phyloP scores from a whole-genome alignment of 2,888 invertebrate species.

The Drosophila acutilabella region DNA sequence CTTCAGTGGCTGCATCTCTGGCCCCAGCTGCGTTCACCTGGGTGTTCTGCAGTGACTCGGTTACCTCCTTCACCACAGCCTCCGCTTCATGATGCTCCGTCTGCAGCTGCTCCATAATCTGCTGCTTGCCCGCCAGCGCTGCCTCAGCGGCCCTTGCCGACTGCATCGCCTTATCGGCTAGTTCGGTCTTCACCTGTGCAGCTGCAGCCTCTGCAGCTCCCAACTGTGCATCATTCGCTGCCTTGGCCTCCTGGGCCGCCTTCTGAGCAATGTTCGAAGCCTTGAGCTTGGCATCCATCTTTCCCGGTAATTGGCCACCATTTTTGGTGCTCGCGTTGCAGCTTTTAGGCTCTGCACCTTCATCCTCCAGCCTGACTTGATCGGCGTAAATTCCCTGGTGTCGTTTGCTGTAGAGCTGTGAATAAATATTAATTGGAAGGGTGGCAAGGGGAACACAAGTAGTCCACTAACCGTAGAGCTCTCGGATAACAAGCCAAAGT shows the following conservation, averaged over 20 bases:
- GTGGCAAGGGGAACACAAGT: accelerated
- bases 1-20: constrained; percentile 87
- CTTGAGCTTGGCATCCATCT: constrained; percentile 83
- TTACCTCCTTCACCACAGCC: constrained; percentile 88
- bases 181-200: constrained; percentile 89
- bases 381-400: constrained; percentile 14
- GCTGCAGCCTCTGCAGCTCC: constrained; percentile 90
- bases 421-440: background rate
- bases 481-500: constrained; percentile 20
- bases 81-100: constrained; percentile 89
- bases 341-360: background rate
- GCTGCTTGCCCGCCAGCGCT: constrained; percentile 89
- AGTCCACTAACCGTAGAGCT: constrained; percentile 33
- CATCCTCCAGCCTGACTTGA: constrained; percentile 23
- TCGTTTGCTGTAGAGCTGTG: constrained; percentile 42
- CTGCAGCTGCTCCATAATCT: constrained; percentile 89
- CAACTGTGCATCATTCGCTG: constrained; percentile 90
- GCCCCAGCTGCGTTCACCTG: constrained; percentile 88
- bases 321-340: background rate
- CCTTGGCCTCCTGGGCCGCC: constrained; percentile 90
- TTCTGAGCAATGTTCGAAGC: constrained; percentile 90
- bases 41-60: constrained; percentile 87
- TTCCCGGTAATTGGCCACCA: background rate
- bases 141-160: constrained; percentile 91
- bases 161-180: constrained; percentile 90